Evolutionary conservation across 2,797 vertebrate genomes (phyloP), one percentile per base, ranked within the genome.

Genomic region (Lutjanus argentimaculatus): DNA sequence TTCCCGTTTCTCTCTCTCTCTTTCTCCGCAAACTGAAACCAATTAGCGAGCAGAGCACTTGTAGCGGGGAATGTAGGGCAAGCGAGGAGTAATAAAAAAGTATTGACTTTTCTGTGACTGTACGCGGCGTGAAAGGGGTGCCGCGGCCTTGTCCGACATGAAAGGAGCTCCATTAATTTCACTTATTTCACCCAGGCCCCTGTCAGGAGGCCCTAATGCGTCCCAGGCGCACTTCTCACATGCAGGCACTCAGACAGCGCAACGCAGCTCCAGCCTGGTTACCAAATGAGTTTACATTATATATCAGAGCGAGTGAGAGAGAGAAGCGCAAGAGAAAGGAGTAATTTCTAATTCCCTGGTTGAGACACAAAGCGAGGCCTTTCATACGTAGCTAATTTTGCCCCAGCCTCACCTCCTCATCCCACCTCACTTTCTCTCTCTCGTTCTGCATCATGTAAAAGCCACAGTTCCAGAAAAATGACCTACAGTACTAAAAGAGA

Each of bases 71-170:
- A 97, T 96, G 96, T 97, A 97, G 96, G 96, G 96, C 95, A 97
- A 93, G 96, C 94, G 95, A 94, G 94, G 95, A 96, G 96, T 97
- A 97, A 97, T 97, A 97, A 97, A 97, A 97, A 97, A 97, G 96
- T 97, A 97, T 96, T 96, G 96, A 96, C 96, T 98, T 97, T 97
- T 97, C 94, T 96, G 95, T 96, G 96, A 97, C 97, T 97, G 96
- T 96, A 97, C 95, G 96, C 94, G 91, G 96, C 94, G 94, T 95
- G 95, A 97, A 97, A 97, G 96, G 96, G 96, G 95, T 95, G 94
- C 94, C 82, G 89, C 95, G 96, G 96, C 96, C 97, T 97, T 97
- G 96, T 97, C 95, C 94, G 95, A 95, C 95, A 96, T 96, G 96
- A 96, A 96, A 95, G 96, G 96, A 96, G 96, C 94, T 97, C 96